A percentile compares a stretch with the other conserved stretches of the same genome.
Evolutionary conservation across 2,113 vertebrate genomes (phyloP).

Genomic region (Anoura caudifer): DNA sequence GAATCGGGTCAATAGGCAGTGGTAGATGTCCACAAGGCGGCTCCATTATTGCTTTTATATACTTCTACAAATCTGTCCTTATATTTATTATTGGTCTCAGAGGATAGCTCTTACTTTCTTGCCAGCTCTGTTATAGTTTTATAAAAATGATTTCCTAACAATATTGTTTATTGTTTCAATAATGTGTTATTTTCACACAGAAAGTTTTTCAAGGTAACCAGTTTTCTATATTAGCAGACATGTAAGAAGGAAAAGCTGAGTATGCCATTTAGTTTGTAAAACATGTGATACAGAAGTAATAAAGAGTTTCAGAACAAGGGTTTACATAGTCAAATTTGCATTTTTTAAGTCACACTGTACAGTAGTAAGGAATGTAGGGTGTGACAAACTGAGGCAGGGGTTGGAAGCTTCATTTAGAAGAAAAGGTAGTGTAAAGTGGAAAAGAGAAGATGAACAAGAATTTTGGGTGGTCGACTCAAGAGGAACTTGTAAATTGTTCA

Average conservation of each 20-base stretch:
- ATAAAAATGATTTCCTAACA: not conserved
- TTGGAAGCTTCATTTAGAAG: not conserved
- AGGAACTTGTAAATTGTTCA: not conserved
- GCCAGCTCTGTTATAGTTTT: not conserved
- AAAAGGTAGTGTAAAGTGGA: not conserved
- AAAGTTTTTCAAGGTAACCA: not conserved
- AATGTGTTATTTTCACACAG: not conserved
- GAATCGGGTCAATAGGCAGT: rapidly evolving
- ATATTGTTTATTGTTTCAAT: not conserved
- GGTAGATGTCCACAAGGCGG: not conserved
- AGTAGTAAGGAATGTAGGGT: not conserved
- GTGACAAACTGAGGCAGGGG: no score
- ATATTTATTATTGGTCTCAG: not conserved
- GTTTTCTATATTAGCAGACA: not conserved
- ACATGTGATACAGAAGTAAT: not conserved
- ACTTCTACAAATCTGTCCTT: not conserved
- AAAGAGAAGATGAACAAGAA: not conserved
- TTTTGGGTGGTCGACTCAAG: not conserved
- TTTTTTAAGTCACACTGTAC: not conserved
- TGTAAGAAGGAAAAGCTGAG: not conserved
- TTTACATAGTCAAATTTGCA: not conserved
- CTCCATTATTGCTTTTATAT: not conserved
- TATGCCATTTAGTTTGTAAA: not conserved
- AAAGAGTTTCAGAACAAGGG: not conserved
- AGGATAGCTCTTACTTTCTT: not conserved